These are phyloP conservation scores for Crotophaga sulcirostris DNA, from an alignment of 2,113 vertebrate genomes.

Conservation along the genomic window DNA sequence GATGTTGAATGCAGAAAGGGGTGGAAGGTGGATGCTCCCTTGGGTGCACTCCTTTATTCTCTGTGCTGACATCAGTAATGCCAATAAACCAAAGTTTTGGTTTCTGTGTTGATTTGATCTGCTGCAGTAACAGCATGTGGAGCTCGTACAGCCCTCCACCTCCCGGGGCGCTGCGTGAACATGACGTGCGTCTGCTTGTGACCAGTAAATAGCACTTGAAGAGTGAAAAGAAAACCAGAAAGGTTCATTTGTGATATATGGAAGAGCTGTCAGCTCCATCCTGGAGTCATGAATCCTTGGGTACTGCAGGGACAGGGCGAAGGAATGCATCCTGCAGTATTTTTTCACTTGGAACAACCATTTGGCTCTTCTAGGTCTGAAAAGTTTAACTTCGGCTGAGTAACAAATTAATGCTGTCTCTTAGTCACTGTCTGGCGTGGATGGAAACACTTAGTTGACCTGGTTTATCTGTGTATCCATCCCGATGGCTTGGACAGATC, in stretches of 20 bases:
- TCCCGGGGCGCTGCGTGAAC: background rate
- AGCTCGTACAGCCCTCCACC: background rate
- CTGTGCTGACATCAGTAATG: background rate
- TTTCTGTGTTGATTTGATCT: background rate
- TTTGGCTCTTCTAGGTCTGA: slow-evolving; percentile 34
- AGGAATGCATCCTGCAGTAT: slow-evolving; percentile 2
- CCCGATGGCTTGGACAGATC: background rate
- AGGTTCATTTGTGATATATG: slow-evolving; percentile 5
- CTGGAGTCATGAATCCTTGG: background rate
- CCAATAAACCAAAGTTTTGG: background rate
- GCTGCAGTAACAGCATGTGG: background rate
- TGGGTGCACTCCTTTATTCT: background rate
- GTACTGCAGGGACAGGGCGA: background rate
- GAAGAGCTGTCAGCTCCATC: slow-evolving; percentile 24
- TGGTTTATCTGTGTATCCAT: background rate
- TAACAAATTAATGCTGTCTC: slow-evolving; percentile 20
- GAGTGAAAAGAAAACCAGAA: slow-evolving; percentile 6
- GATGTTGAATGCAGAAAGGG: background rate
- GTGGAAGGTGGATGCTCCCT: background rate
- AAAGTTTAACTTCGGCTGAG: background rate
- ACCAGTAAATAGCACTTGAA: background rate
- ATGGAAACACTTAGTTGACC: slow-evolving; percentile 45
- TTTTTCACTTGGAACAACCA: slow-evolving; percentile 18
- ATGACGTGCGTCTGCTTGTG: background rate
- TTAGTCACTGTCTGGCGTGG: slow-evolving; percentile 46